Evolutionary conservation across 1,140 invertebrate species (phyloP).

Genomic region (Papilio glaucus): DNA sequence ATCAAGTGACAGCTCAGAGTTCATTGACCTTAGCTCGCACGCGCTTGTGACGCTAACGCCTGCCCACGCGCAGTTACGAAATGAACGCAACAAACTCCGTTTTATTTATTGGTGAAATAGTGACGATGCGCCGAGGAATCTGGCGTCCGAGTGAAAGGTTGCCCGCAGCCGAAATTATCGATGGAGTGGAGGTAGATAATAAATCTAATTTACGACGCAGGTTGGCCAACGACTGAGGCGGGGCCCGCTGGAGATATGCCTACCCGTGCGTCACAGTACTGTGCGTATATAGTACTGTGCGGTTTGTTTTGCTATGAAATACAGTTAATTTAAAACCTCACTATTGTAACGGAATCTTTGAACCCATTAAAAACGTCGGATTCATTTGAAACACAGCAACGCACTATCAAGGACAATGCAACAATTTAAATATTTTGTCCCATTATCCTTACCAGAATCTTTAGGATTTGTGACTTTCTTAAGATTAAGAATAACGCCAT

Average conservation of each 20-base stretch:
- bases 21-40: conserved; percentile 9
- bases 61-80: conserved; percentile 32
- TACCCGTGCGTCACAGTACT: conserved; percentile 7
- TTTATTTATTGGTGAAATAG: conserved; percentile 35
- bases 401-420: too few species aligned
- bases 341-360: too few species aligned
- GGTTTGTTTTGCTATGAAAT: too few species aligned
- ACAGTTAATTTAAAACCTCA: too few species aligned
- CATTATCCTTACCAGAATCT: too few species aligned
- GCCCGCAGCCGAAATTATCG: conserved; percentile 34
- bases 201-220: conserved; percentile 29
- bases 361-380: too few species aligned
- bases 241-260: conserved; percentile 9
- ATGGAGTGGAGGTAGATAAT: conserved; percentile 33
- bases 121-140: conserved; percentile 31
- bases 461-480: too few species aligned
- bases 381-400: too few species aligned
- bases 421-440: too few species aligned
- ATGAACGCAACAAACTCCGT: conserved; percentile 29
- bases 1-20: conserved; percentile 27
- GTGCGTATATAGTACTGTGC: neutral
- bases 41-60: conserved; percentile 15
- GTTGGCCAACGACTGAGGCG: neutral
- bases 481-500: too few species aligned
- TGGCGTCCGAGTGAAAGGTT: conserved; percentile 34